Base-by-base conservation (phyloP, 1,140 invertebrate species). In the Arion vulgaris region DNA sequence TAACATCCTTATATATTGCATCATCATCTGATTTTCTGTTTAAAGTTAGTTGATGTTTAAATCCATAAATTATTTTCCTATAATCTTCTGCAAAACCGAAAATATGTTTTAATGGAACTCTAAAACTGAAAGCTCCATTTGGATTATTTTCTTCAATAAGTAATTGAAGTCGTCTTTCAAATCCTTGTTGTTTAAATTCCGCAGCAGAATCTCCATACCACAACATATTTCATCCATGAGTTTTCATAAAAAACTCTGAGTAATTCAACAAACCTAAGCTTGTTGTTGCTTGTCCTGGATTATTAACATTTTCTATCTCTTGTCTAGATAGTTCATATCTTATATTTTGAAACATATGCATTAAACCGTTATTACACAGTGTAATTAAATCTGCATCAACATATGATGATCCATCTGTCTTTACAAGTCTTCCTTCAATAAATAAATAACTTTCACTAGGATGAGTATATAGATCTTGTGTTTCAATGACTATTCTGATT, bases 91-190 rank as follows among this genome's bases (percentile, higher is more conserved):
- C 62, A 66, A 66, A 66, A 28, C 62, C n/a, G 32, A 66, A 66
- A 28, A 66, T 66, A 32, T 66, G 62, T 66, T 66, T 66, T 66
- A 66, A 66, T 66, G 62, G 62, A 66, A 32, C 62, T 32, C n/a
- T 66, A 66, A 9, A 66, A 32, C 62, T 66, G 32, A 66, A 66
- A 23, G 32, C 28, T 32, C 62, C 62, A 7, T 66, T 32, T 32
- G 4, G n/a, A 66, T 32, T 11, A 32, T 2, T 5, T 7, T 32
- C 19, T 13, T 66, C n/a, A 66, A 66, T 5, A 9, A 32, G n/a
- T 32, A 66, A 57, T n/a, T 45, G 5, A 7, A 7, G 5, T 45
- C 41, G 15, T 45, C 51, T 57, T 9, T 23, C 23, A 57, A 23
- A 57, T 23, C 5, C 26, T 17, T 26, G 15, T 57, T 57, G 19